Conservation (phyloP, 2,797 vertebrate species). For the Trachops cirrhosus region DNA sequence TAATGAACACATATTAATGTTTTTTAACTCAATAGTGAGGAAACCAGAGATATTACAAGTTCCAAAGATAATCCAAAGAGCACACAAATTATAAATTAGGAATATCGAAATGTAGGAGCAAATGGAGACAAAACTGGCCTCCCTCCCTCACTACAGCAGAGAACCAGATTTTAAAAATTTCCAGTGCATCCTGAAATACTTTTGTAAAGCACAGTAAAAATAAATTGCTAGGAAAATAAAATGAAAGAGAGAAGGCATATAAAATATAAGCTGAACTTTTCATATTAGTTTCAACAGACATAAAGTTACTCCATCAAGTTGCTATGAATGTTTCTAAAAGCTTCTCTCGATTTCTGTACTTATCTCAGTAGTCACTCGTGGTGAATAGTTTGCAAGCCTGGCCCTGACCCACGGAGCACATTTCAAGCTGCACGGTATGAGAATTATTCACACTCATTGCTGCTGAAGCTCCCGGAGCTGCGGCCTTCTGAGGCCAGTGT, state of each 20-base stretch:
- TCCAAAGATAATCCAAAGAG: slow-evolving; percentile 16
- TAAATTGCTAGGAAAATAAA: background rate
- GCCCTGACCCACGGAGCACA: no score
- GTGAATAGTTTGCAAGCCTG: background rate
- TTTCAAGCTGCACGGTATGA: background rate
- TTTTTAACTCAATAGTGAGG: background rate
- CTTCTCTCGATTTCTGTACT: background rate
- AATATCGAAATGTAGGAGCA: background rate
- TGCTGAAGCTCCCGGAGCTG: background rate
- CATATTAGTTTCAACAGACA: background rate
- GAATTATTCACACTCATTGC: background rate
- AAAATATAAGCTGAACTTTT: background rate
- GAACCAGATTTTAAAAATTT: background rate
- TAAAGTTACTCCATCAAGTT: background rate
- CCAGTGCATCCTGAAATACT: background rate
- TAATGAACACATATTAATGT: background rate
- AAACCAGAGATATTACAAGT: background rate
- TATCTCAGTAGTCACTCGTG: background rate
- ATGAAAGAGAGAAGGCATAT: background rate
- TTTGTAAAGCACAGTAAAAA: background rate
- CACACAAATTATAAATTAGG: background rate
- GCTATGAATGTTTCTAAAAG: background rate
- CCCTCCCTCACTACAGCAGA: no score
- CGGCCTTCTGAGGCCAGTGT: background rate
- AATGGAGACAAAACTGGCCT: background rate